Conservation (phyloP, 2,797 vertebrate species). For the Thunnus albacares region DNA sequence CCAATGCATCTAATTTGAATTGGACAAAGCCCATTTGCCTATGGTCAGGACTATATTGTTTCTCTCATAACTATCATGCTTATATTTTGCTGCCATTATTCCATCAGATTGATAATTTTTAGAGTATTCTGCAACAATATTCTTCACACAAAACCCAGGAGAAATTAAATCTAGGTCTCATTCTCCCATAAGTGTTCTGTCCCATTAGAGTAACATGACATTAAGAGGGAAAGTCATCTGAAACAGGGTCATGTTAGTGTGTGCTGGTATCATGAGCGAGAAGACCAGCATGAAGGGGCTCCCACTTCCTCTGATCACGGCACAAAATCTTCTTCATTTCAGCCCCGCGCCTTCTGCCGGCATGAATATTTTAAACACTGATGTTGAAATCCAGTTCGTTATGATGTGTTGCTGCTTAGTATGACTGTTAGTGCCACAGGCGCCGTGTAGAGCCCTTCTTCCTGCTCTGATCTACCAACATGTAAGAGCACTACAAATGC, state of each 20-base stretch:
- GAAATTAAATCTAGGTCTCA: constrained; percentile 66
- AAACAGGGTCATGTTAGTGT: constrained; percentile 71
- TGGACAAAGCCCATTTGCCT: constrained; percentile 58
- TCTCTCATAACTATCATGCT: constrained; percentile 12
- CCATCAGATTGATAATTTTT: constrained; percentile 33
- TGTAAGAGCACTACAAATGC: constrained; percentile 29
- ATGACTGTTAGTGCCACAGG: constrained; percentile 62
- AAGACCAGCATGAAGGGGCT: constrained; percentile 58
- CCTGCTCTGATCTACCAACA: constrained; percentile 48
- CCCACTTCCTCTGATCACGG: constrained; percentile 60
- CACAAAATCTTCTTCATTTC: constrained; percentile 66
- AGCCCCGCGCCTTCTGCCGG: constrained; percentile 62
- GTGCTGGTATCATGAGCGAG: constrained; percentile 51
- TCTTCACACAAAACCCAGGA: constrained; percentile 54
- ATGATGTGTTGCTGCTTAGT: constrained; percentile 62
- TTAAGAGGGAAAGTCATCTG: constrained; percentile 70
- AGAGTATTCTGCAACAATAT: constrained; percentile 55
- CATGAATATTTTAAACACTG: constrained; percentile 81
- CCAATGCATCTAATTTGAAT: constrained; percentile 63
- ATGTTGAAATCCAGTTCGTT: constrained; percentile 70
- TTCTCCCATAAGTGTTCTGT: constrained; percentile 67
- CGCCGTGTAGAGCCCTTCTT: constrained; percentile 39
- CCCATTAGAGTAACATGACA: constrained; percentile 65
- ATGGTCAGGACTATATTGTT: constrained; percentile 20
- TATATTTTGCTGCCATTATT: constrained; percentile 28